Base-by-base conservation (phyloP, 2,888 invertebrate species). In the Drosophila acutilabella region DNA sequence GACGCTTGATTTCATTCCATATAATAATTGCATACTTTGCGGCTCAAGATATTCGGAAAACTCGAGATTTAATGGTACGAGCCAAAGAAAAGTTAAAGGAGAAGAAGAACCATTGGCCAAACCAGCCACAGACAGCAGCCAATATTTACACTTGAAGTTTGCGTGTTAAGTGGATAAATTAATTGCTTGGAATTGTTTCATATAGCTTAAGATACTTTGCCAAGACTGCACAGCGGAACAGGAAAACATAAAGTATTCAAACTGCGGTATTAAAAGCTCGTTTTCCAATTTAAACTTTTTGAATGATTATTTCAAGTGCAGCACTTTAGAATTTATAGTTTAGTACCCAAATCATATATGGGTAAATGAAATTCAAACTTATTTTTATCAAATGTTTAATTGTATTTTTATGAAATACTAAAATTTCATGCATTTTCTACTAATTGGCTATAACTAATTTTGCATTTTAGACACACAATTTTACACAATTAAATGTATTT, bases 131-230 rank as follows among this genome's bases (percentile, higher is more conserved):
- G 65, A 73, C 61, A 64, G 54, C 77, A 53, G 72, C 86, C 75
- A 84, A 88, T 85, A 82, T 84, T 84, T 88, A 78, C 88, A 69
- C 80, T 72, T 70, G 73, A 88, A 88, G 84, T 84, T 84, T 85
- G 83, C 83, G 84, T 88, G 88, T 85, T 85, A 86, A 84, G 84
- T 88, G 84, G 86, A 70, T 71, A 80, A 84, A 88, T 84, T 88
- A 84, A 88, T 84, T 88, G 84, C 61, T 74, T 45, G 88, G 72
- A 88, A 84, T 82, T 76, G 80, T 80, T 88, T 78, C 80, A 80
- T 57, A 66, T 44, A 61, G 52, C 70, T 88, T 64, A 60, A 82
- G 78, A 68, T 71, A 71, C 64, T 53, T 50, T 50, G 64, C 59
- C 47, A 50, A 41, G 20, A 36, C 50, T 33, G 51, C 47, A 8